Evolutionary conservation across 2,888 invertebrate genomes (phyloP), one percentile per base, ranked within the genome.

Genomic region (Listrodromus nycthemerus): DNA sequence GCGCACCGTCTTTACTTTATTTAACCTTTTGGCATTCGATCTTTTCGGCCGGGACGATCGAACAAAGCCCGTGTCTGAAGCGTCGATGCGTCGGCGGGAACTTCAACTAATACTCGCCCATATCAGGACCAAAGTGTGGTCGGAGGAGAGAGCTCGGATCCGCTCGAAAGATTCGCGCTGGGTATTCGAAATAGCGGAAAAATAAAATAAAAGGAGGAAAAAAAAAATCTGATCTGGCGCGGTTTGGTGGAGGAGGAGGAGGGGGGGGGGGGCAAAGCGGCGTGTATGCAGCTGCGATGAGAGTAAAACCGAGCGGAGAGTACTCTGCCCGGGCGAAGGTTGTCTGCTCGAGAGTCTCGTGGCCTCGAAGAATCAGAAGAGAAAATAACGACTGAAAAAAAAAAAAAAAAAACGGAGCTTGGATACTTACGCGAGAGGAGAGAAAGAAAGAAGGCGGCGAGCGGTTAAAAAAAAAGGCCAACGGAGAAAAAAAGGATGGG

Each of bases 301-400:
- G 58, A 58, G 58, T 58, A 58, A 58, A 58, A 58, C 58, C 58
- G 84, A 74, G 83, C 76, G 74, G 80, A 79, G 87, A 71, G 85
- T 85, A 86, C 87, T 58, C 58, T 58, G n/a, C 83, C 82, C 82
- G 80, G 77, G 84, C 84, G 92, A 92, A 92, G 92, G 92, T 92
- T 92, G 92, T 92, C 91, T 91, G 90, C 89, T 86, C 87, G 87
- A 88, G 89, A 88, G 91, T 88, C 89, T 89, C 89, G 90, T 90
- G 92, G 89, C 91, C 92, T 91, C 91, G 89, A 88, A 87, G 88
- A 89, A 86, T 87, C 88, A 87, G 88, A 89, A 83, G 77, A 82
- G 41, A 41, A 41, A 33, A 33, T 33, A 41, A 41, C 41, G 41
- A 10, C 2, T 3, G 13, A 33, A 83, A 80, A 85, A 88, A 86